Evolutionary conservation across 2,888 invertebrate genomes (phyloP).

Genomic region (Andrena chrysosceles): DNA sequence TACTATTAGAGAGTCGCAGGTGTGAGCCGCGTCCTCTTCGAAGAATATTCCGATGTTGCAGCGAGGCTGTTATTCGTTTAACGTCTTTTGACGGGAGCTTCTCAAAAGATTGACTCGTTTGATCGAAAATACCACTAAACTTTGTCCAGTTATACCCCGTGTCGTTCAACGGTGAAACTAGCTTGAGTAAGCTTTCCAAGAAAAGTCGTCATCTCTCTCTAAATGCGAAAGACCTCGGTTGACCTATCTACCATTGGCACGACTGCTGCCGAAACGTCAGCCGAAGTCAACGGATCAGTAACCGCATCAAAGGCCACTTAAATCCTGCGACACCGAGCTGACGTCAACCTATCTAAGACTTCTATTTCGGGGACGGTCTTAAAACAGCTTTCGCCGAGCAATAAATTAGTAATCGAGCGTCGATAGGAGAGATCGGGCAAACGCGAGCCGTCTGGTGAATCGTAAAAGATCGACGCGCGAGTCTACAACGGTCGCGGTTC

Average conservation of each 20-base stretch:
- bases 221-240: background rate
- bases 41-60: too few species aligned
- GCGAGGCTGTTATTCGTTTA: too few species aligned
- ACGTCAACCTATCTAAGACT: background rate
- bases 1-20: too few species aligned
- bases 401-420: conserved; percentile 41
- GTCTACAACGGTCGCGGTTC: conserved; percentile 60
- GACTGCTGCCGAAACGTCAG: background rate
- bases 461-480: conserved; percentile 53
- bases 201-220: background rate
- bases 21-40: too few species aligned
- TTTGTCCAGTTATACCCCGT: too few species aligned
- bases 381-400: background rate
- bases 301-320: background rate
- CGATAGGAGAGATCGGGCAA: conserved; percentile 21
- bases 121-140: too few species aligned
- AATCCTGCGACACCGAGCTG: background rate
- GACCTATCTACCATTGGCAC: background rate
- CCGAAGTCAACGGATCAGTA: background rate
- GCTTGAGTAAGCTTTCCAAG: too few species aligned
- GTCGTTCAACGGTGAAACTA: too few species aligned
- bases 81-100: too few species aligned
- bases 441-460: conserved; percentile 19
- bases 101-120: too few species aligned
- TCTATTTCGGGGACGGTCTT: conserved; percentile 5